Percentiles rank a stretch among this genome's conserved stretches.
Evolutionary conservation across 2,888 invertebrate species (phyloP).

Genomic region (Mythimna loreyi): DNA sequence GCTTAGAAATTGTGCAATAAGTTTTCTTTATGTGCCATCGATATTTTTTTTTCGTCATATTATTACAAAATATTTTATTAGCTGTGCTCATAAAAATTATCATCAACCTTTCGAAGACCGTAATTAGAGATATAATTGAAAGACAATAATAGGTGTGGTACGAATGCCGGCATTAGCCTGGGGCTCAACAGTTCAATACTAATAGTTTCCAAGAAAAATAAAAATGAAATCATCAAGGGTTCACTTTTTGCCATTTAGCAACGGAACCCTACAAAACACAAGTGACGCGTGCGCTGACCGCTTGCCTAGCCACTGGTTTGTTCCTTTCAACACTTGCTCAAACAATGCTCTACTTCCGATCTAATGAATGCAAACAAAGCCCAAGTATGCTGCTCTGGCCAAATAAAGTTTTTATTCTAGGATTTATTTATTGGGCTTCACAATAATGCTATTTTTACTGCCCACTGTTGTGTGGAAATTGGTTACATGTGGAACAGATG

Average conservation of each 20-base stretch:
- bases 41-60: not conserved
- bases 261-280: conserved; percentile 39
- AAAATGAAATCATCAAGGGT: too few relatives aligned
- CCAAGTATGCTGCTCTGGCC: conserved; percentile 66
- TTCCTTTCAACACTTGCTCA: conserved; percentile 85
- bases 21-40: not conserved
- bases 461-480: conserved; percentile 14
- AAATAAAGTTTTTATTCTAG: conserved; percentile 56
- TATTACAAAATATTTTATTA: too few relatives aligned
- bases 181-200: too few relatives aligned
- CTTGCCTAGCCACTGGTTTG: conserved; percentile 65
- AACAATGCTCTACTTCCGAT: conserved; percentile 83
- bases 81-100: too few relatives aligned
- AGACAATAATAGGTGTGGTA: too few relatives aligned
- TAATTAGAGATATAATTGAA: too few relatives aligned
- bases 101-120: too few relatives aligned
- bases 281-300: conserved; percentile 51
- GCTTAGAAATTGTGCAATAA: not conserved
- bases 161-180: too few relatives aligned
- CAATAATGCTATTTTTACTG: conserved; percentile 42
- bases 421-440: conserved; percentile 52
- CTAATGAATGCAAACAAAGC: conserved; percentile 74
- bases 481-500: conserved; percentile 32
- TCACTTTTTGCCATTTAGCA: not conserved
- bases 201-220: not conserved